These are phyloP conservation scores for Gerris lacustris DNA, from an alignment of 2,888 invertebrate genomes.

Conservation along the genomic window DNA sequence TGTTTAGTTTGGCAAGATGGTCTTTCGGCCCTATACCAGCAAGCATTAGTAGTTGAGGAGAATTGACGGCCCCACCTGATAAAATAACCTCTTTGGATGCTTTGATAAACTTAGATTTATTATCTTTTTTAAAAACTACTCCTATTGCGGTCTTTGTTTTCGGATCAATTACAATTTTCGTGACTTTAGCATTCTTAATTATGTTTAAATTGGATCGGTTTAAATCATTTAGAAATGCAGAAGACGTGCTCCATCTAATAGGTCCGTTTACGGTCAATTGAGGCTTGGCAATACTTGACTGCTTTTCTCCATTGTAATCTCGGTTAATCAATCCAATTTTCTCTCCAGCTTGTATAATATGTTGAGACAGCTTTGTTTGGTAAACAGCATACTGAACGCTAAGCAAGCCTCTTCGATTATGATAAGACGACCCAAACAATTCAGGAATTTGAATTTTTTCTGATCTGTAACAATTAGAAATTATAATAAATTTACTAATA, in stretches of 20 bases:
- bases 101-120: conserved; percentile 50
- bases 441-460: conserved; percentile 43
- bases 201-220: conserved; percentile 69
- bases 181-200: conserved; percentile 63
- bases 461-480: not conserved
- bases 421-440: conserved; percentile 62
- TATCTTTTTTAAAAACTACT: conserved; percentile 64
- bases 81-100: conserved; percentile 68
- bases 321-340: conserved; percentile 75
- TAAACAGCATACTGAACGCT: conserved; percentile 77
- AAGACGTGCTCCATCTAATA: conserved; percentile 67
- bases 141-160: conserved; percentile 62
- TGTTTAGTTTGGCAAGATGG: conserved; percentile 39
- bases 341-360: conserved; percentile 64
- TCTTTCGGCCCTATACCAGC: conserved; percentile 63
- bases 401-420: conserved; percentile 64
- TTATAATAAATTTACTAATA: no score
- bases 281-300: conserved; percentile 79
- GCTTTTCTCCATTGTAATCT: conserved; percentile 74
- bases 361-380: conserved; percentile 66
- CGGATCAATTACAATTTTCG: conserved; percentile 37
- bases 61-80: conserved; percentile 69
- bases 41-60: conserved; percentile 63
- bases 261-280: conserved; percentile 67
- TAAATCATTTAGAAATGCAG: conserved; percentile 72